Base-by-base conservation (phyloP, 2,888 invertebrate species). In the Orgyia antiqua region DNA sequence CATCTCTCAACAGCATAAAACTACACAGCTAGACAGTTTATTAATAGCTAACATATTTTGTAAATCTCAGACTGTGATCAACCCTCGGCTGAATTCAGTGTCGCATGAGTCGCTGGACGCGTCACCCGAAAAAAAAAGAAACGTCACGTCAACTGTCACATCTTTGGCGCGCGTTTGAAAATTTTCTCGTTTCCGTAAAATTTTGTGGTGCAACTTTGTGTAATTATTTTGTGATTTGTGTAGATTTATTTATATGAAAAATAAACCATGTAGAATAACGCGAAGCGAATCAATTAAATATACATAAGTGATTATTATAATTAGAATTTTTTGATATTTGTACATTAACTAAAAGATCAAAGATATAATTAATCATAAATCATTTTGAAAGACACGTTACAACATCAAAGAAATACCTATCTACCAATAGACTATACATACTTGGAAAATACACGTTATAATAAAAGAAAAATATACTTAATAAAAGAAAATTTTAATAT, bases 21-120 rank as follows among this genome's bases (percentile, higher is more conserved):
- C 45, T 61, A 61, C 58, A 60, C 59, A 52, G 73, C 72, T 72
- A 72, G 78, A 75, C 75, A 66, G 77, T 76, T 74, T 84, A 83
- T 84, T 80, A 82, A 76, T 79, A 77, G 82, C 70, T 45, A 59
- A 66, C 62, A 75, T 74, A 75, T 76, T 82, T 83, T 82, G 79
- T 82, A 71, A 70, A 79, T 80, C 77, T 77, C 63, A 58, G 57
- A 57, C 61, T 62, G 47, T 54, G 67, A 73, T 68, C 66, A 74
- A 75, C 69, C 76, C 74, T 74, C 71, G 51, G 42, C 63, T 70
- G 68, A 65, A 72, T 69, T 68, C 82, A 84, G 83, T 84, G 69
- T 70, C 56, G 65, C 53, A 56, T 51, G 55, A 55, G 78, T 55
- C 68, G 68, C 68, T 68, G 58, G 65, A 68, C 66, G 70, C 67